A percentile compares a stretch with the other conserved stretches of the same genome.
Evolutionary conservation across 2,797 vertebrate genomes (phyloP).

Genomic region (Triplophysa yarkandensis): DNA sequence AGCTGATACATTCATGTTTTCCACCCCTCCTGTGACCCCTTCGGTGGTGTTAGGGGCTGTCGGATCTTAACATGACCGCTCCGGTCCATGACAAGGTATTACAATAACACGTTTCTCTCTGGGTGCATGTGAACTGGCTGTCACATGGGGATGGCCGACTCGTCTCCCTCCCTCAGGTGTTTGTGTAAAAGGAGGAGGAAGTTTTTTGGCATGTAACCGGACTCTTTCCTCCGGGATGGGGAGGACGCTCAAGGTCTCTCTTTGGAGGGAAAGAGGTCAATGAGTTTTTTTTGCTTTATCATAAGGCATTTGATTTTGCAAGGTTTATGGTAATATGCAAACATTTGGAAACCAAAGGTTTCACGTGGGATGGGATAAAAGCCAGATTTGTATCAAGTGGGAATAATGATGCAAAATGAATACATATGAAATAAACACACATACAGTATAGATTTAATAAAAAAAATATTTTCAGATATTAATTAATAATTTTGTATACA

Average conservation of each 20-base stretch:
- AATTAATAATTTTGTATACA: no score
- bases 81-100: conserved; percentile 69
- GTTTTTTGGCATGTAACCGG: conserved; percentile 24
- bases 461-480: no score
- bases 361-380: not conserved
- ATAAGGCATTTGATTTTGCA: not conserved
- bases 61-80: conserved; percentile 64
- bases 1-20: conserved; percentile 14
- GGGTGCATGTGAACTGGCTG: conserved; percentile 73
- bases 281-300: conserved; percentile 8
- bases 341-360: not conserved
- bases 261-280: conserved; percentile 19
- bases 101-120: conserved; percentile 74
- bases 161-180: conserved; percentile 49
- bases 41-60: conserved; percentile 5
- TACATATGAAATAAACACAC: no score
- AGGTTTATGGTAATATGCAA: not conserved
- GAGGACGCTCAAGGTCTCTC: conserved; percentile 35
- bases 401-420: no score
- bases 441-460: no score
- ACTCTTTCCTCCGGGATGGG: conserved; percentile 43
- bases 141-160: conserved; percentile 68
- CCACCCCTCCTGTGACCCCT: not conserved
- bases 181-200: conserved; percentile 40
- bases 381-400: no score